Base-by-base conservation (phyloP, 2,888 invertebrate genomes). In the Mycalesis mineus region DNA sequence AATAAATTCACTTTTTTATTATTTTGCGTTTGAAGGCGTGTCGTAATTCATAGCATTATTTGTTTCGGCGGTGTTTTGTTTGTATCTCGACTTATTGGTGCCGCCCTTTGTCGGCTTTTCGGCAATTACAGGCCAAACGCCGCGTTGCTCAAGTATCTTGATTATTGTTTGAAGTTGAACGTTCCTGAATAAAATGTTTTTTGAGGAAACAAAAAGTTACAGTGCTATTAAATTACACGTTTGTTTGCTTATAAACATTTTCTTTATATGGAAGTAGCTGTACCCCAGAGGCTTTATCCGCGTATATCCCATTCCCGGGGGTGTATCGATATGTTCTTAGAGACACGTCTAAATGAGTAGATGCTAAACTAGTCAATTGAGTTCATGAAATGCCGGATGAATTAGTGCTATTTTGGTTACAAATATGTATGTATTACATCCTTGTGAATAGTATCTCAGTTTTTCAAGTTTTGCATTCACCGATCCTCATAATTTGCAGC, bases 91-190 rank as follows among this genome's bases (percentile, higher is more conserved):
- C 33, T 47, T 33, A 47, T 33, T 47, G 33, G 33, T 31, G 31
- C 11, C 33, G 47, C 47, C 47, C 15, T 47, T 47, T 47, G 47
- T 47, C 31, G 47, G 47, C 15, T 47, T 31, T 47, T 15, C 47
- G 15, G 33, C 47, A 47, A 47, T 47, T 47, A 47, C 31, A 47
- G 47, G 31, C 31, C 31, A 47, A 47, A 33, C 15, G 47, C 45
- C 47, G 31, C 47, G 31, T 33, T 15, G 33, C 33, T 33, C 9
- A 47, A 31, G 47, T 47, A 47, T 47, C 47, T 47, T 47, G 47
- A 47, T 47, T 47, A 47, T 47, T 33, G 31, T 47, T 17, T 15
- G 47, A 22, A 22, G 22, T 47, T 8, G 47, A 47, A 47, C 15
- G 47, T 33, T 33, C 14, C 33, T 47, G 47, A 47, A 33, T 33